Conservation (phyloP, 2,113 vertebrate species). For the Diadophis punctatus region DNA sequence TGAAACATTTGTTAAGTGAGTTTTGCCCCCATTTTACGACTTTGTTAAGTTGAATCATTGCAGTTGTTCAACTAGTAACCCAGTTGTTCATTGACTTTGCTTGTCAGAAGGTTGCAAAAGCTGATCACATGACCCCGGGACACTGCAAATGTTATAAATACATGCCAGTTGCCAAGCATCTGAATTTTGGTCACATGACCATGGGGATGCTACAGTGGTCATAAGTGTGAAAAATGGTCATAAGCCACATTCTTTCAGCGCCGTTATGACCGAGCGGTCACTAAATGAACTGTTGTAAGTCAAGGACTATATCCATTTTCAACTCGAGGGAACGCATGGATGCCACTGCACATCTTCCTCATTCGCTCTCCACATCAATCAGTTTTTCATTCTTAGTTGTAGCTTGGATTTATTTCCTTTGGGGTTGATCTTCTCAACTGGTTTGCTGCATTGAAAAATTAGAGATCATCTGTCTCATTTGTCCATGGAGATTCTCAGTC, state of each 20-base stretch:
- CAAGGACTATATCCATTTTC: background rate
- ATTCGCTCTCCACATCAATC: background rate
- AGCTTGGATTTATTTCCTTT: background rate
- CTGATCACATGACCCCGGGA: no score
- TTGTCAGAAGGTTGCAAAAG: background rate
- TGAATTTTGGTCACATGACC: background rate
- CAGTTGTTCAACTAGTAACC: background rate
- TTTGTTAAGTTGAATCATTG: background rate
- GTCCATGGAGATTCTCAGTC: background rate
- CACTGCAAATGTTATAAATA: background rate
- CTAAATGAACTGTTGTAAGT: background rate
- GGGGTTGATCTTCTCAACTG: background rate
- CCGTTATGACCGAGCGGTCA: background rate
- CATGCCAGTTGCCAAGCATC: background rate
- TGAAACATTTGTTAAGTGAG: background rate
- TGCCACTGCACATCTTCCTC: background rate
- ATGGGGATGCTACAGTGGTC: background rate
- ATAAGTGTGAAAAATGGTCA: background rate
- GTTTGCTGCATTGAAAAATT: background rate
- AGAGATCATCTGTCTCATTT: background rate
- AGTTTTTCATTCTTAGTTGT: background rate
- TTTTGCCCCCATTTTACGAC: background rate
- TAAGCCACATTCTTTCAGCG: background rate
- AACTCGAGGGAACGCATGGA: background rate
- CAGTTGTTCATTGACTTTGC: background rate